Conservation (phyloP, 2,113 vertebrate genomes). For the Nothocercus julius region DNA sequence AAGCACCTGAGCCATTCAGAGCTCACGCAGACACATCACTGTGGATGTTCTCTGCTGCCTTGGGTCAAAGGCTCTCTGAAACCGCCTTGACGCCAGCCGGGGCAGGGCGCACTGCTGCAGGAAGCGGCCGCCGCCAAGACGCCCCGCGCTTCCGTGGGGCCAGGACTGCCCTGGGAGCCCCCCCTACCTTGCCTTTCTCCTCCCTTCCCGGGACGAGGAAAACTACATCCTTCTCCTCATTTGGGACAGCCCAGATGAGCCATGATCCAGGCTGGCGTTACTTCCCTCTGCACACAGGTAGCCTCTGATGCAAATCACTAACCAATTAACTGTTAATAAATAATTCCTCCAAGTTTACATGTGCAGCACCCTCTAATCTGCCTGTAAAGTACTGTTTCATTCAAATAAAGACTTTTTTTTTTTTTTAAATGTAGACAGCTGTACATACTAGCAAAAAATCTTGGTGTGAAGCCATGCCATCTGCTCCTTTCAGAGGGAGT, state of each 20-base stretch:
- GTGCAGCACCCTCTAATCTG: background rate
- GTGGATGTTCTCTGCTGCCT: background rate
- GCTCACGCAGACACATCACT: too few relatives aligned
- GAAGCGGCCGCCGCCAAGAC: fast-evolving
- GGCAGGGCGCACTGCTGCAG: fast-evolving
- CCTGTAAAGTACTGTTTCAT: background rate
- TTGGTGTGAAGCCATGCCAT: background rate
- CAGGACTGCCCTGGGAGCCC: fast-evolving
- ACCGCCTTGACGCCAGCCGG: too few relatives aligned
- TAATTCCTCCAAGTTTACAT: background rate
- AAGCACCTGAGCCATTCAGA: too few relatives aligned
- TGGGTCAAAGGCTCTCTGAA: background rate
- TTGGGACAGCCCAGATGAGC: background rate
- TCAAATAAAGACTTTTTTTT: background rate
- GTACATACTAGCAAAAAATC: background rate
- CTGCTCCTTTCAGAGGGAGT: background rate
- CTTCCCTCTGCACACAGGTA: background rate
- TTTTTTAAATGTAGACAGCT: background rate
- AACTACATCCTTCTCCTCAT: too few relatives aligned
- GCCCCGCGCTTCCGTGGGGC: too few relatives aligned
- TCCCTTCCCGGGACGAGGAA: fast-evolving
- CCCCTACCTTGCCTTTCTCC: background rate
- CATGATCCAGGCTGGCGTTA: background rate
- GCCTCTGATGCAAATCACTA: background rate
- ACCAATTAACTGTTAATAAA: background rate